Conservation (phyloP, 1,140 invertebrate species). For the Trissolcus basalis region DNA sequence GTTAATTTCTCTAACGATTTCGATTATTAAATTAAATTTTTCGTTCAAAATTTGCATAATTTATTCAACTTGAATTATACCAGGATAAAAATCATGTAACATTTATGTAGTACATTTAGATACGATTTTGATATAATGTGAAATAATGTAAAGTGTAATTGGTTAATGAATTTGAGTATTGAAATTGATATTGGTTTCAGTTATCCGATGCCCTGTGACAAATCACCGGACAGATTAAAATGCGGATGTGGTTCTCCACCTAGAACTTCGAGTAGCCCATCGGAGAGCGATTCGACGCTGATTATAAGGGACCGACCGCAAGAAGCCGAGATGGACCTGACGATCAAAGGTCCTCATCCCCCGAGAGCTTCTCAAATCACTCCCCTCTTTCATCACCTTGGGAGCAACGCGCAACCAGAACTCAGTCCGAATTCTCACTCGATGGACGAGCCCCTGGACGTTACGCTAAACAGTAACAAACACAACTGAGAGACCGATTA, state of each 20-base stretch:
- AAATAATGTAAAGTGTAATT: no score
- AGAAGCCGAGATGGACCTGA: conserved; percentile 74
- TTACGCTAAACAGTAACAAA: conserved; percentile 68
- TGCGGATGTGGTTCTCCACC: conserved; percentile 71
- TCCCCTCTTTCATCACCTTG: conserved; percentile 68
- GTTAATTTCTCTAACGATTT: no score
- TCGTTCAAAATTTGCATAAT: no score
- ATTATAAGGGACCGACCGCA: conserved; percentile 68
- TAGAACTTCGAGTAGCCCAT: conserved; percentile 65
- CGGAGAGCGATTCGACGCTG: conserved; percentile 60
- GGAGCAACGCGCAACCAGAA: conserved; percentile 60
- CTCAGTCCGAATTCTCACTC: conserved; percentile 63
- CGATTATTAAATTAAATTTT: no score
- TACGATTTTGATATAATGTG: no score
- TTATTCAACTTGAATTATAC: no score
- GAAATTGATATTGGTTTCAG: conserved; percentile 45
- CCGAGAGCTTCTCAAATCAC: conserved; percentile 63
- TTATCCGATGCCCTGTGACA: conserved; percentile 68
- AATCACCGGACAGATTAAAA: conserved; percentile 70
- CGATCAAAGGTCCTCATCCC: conserved; percentile 68
- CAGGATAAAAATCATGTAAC: no score
- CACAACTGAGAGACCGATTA: conserved; percentile 48
- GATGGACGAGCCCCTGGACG: conserved; percentile 72
- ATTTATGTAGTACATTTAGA: no score
- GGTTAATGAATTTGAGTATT: neutral